Evolutionary conservation across 2,888 invertebrate species (phyloP).

Genomic region (Acleris literana): DNA sequence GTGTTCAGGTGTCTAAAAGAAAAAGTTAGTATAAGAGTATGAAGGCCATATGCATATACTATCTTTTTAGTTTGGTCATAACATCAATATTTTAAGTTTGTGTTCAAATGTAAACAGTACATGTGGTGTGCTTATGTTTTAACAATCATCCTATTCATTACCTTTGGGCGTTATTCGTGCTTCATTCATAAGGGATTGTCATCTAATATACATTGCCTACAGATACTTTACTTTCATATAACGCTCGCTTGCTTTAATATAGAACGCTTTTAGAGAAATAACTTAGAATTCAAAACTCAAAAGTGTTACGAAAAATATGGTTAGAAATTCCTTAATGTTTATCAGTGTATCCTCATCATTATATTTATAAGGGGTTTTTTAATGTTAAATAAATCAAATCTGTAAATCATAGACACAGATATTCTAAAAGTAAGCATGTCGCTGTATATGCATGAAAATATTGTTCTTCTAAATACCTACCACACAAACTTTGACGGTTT

Average conservation of each 20-base stretch:
- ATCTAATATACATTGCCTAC: conserved; percentile 8
- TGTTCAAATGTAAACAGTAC: conserved; percentile 13
- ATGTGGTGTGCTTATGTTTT: conserved; percentile 29
- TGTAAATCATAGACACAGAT: neutral
- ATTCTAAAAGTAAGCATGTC: conserved; percentile 3
- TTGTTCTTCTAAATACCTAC: conserved; percentile 3
- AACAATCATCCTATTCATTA: conserved; percentile 25
- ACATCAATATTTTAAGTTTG: conserved; percentile 1
- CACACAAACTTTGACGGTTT: conserved; percentile 15
- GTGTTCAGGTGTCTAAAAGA: too few relatives aligned
- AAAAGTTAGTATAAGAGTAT: too few relatives aligned
- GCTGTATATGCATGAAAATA: conserved; percentile 17
- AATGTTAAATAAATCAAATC: neutral
- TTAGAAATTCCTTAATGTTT: too few relatives aligned
- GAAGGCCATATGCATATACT: too few relatives aligned
- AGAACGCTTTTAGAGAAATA: conserved; percentile 1
- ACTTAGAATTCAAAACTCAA: neutral
- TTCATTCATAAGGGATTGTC: conserved; percentile 5
- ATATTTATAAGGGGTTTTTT: too few relatives aligned
- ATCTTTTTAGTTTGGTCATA: too few relatives aligned
- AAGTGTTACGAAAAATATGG: neutral
- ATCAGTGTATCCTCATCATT: too few relatives aligned
- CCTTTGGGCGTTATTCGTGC: conserved; percentile 15
- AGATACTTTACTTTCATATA: neutral
- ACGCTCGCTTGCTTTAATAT: conserved; percentile 13